phyloP scores from a whole-genome alignment of 2,797 vertebrate genomes.

The Ptychadena robeensis region DNA sequence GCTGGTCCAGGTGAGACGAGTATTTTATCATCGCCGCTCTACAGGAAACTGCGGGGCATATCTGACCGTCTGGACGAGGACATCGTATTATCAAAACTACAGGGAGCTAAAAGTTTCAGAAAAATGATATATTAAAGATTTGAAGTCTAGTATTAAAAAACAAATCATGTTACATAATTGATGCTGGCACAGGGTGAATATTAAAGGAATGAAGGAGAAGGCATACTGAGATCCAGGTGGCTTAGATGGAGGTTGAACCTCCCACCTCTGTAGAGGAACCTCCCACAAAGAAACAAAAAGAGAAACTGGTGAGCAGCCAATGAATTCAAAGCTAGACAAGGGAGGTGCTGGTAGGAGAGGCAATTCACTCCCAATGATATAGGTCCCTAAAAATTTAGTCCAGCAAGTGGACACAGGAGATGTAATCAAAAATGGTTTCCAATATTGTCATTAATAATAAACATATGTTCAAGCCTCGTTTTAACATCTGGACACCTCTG shows the following conservation, averaged over 20 bases:
- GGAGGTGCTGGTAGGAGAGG: neutral
- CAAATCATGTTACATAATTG: too few species aligned
- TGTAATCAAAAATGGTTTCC: neutral
- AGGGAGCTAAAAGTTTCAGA: too few species aligned
- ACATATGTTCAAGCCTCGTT: too few species aligned
- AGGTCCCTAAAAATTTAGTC: neutral
- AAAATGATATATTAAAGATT: too few species aligned
- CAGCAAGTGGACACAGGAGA: neutral
- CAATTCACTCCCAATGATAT: neutral
- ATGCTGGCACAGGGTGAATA: too few species aligned
- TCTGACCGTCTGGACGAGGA: neutral
- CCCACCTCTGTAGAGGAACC: neutral
- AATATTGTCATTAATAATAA: neutral
- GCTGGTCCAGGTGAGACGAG: constrained; percentile 62
- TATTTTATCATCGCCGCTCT: constrained; percentile 54
- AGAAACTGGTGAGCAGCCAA: neutral
- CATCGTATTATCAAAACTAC: neutral
- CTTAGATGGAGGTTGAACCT: neutral
- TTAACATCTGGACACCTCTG: too few species aligned
- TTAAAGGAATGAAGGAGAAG: neutral
- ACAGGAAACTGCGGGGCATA: neutral
- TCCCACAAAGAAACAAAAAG: neutral
- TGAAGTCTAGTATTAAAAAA: too few species aligned
- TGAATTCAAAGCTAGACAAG: neutral
- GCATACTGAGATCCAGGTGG: neutral